These are phyloP conservation scores for Cenopis cana DNA, from an alignment of 2,888 invertebrate genomes.

Conservation along the genomic window DNA sequence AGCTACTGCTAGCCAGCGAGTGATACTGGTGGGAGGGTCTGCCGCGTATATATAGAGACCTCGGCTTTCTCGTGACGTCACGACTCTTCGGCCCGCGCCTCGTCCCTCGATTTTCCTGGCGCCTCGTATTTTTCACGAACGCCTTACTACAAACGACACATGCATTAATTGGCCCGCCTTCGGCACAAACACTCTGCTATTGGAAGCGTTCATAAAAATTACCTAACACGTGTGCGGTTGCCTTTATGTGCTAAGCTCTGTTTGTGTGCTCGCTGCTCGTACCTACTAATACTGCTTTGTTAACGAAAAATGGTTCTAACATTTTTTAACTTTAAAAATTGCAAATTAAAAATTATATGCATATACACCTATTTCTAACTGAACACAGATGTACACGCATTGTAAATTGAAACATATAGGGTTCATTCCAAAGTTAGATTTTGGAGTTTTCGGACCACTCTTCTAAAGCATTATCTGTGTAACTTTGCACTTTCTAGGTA, in stretches of 20 bases:
- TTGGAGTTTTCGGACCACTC: too few relatives aligned
- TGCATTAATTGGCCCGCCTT: slow-evolving; percentile 62
- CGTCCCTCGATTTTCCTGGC: slow-evolving; percentile 67
- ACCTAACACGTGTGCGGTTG: slow-evolving; percentile 5
- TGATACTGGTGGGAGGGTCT: slow-evolving; percentile 77
- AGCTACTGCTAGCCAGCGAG: slow-evolving; percentile 70
- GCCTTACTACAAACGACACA: slow-evolving; percentile 48
- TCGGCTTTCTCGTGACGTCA: slow-evolving; percentile 79
- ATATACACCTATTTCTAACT: too few relatives aligned
- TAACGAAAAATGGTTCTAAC: slow-evolving; percentile 24
- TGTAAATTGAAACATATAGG: too few relatives aligned
- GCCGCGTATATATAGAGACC: slow-evolving; percentile 76
- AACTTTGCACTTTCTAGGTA: too few relatives aligned
- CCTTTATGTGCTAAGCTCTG: background rate
- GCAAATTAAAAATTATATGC: too few relatives aligned
- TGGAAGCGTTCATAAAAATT: slow-evolving; percentile 5
- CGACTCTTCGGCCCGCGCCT: slow-evolving; percentile 58
- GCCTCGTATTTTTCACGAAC: slow-evolving; percentile 66
- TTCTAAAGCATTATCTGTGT: too few relatives aligned
- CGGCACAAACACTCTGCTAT: slow-evolving; percentile 51
- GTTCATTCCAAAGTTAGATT: too few relatives aligned
- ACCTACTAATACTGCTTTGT: too few relatives aligned
- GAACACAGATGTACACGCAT: too few relatives aligned
- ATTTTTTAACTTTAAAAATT: slow-evolving; percentile 37
- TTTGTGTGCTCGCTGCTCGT: background rate